Percentiles rank a stretch among this genome's conserved stretches.
Evolutionary conservation across 1,140 invertebrate species (phyloP).

Genomic region (Caenorhabditis latens): DNA sequence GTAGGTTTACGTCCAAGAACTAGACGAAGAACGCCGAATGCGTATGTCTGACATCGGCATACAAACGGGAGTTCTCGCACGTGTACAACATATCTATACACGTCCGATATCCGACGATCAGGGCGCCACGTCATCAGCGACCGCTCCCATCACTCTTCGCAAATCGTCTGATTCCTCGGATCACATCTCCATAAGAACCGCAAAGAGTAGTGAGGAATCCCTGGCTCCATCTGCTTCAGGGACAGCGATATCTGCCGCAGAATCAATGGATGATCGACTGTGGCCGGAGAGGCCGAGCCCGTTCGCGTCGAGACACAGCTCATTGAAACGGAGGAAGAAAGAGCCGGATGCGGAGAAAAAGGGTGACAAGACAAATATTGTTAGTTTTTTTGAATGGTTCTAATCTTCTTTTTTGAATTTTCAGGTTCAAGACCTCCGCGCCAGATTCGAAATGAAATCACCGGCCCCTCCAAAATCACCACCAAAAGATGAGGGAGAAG

Average conservation of each 20-base stretch:
- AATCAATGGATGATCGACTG: conserved; percentile 47
- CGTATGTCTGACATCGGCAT: conserved; percentile 69
- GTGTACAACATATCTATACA: conserved; percentile 68
- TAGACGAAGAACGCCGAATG: conserved; percentile 65
- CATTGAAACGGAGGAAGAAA: conserved; percentile 36
- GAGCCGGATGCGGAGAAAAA: background rate
- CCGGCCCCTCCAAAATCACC: conserved; percentile 42
- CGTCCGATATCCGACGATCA: conserved; percentile 36
- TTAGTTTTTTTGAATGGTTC: background rate
- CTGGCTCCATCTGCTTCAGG: background rate
- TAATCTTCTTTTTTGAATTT: background rate
- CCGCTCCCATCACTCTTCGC: conserved; percentile 42
- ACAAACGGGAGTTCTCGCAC: conserved; percentile 68
- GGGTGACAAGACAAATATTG: conserved; percentile 36
- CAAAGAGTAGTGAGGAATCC: conserved; percentile 33
- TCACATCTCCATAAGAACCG: conserved; percentile 10
- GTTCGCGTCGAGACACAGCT: conserved; percentile 30
- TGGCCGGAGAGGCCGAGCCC: conserved; percentile 37
- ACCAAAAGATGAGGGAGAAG: conserved; percentile 38
- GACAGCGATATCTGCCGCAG: conserved; percentile 5
- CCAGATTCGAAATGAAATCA: conserved; percentile 35
- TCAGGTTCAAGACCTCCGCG: conserved; percentile 53
- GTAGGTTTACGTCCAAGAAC: conserved; percentile 63
- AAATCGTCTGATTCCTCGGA: conserved; percentile 28
- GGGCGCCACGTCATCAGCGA: background rate